Percentiles rank a stretch among this genome's conserved stretches.
These are phyloP conservation scores for Dascillus cervinus DNA, from an alignment of 2,888 invertebrate species.

Conservation along the genomic window DNA sequence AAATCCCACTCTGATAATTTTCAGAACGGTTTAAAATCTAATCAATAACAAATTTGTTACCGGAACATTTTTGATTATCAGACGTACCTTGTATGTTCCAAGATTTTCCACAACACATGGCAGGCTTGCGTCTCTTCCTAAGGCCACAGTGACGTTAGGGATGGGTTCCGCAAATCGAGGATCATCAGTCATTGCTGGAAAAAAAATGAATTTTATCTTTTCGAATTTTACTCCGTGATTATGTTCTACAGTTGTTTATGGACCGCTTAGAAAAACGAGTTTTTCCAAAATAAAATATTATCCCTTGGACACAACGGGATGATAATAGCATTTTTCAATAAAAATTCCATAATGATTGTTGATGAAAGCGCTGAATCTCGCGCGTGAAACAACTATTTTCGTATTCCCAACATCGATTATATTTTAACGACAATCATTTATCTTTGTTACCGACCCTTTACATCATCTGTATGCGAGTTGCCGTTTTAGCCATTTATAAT, in stretches of 20 bases:
- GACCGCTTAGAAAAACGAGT: too few relatives aligned
- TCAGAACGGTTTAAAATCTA: too few relatives aligned
- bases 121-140: conserved; percentile 81
- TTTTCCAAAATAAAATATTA: too few relatives aligned
- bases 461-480: conserved; percentile 6
- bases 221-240: not conserved
- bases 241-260: not conserved
- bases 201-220: conserved; percentile 24
- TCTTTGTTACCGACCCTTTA: conserved; percentile 17
- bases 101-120: conserved; percentile 88
- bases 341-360: not conserved
- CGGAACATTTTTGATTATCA: too few relatives aligned
- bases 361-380: conserved; percentile 2
- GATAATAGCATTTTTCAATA: not conserved
- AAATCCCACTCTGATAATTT: too few relatives aligned
- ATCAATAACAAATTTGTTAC: too few relatives aligned
- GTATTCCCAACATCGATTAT: conserved; percentile 17
- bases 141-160: conserved; percentile 85
- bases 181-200: conserved; percentile 75
- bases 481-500: conserved; percentile 8
- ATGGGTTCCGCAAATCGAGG: conserved; percentile 86
- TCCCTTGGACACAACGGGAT: not conserved
- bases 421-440: conserved; percentile 17
- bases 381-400: conserved; percentile 8
- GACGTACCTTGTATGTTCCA: conserved; percentile 75